Evolutionary conservation across 2,797 vertebrate species (phyloP), one percentile per base, ranked within the genome.

Genomic region (Gastrophryne carolinensis): DNA sequence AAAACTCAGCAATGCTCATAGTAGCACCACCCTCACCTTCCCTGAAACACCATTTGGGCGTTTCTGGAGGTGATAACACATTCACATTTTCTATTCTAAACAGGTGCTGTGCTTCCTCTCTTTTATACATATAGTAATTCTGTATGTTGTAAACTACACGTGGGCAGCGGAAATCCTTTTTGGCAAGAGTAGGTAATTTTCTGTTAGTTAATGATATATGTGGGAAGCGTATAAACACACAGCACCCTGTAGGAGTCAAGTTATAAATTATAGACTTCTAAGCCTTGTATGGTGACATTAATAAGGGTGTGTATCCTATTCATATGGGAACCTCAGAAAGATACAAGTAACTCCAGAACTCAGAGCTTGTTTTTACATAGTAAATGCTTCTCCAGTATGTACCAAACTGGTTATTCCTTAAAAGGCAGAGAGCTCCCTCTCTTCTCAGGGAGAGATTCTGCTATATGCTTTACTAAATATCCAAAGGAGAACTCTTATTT

Each of bases 201-300:
- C 2, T 34, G n/a, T 3, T 7, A 44, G 37, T 26, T 30, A 74
- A 74, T 74, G 5, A 67, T 60, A 58, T 47, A 24, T 11, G 35
- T 11, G 12, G 7, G 5, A 57, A 65, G 72, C 50, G 10, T 57
- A 44, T 44, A 34, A 65, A 39, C 21, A 41, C 32, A 15, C 72
- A 73, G 35, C 21, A 13, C 52, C 72, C 52, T 17, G 5, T 66
- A 52, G 72, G 50, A 57, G 52, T 17, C 29, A 29, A 9, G 41
- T 60, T 13, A 58, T 58, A 74, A 74, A 60, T 74, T 9, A 74
- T 50, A 67, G 27, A 53, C 37, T 74, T 58, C 5, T 32, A 26
- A 27, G 19, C 39, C 44, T 7, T 13, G 24, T 4, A 29, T 50
- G 53, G 44, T 44, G 57, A 57, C 5, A 74, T 37, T 66, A 62